Evolutionary conservation across 2,113 vertebrate species (phyloP), one percentile per base, ranked within the genome.

Genomic region (Gambusia holbrooki): DNA sequence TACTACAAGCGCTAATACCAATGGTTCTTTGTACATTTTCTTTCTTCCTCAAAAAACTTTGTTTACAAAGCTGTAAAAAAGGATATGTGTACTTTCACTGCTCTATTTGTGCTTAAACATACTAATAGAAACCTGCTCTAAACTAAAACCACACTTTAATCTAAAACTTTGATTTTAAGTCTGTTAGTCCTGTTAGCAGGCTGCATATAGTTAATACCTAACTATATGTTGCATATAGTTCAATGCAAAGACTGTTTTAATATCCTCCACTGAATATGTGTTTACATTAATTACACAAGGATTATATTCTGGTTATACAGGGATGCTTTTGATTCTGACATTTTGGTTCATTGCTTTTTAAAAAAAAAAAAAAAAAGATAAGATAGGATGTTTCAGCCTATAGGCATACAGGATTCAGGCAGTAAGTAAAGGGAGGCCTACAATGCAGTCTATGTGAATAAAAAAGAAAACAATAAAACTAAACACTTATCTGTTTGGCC

Each of bases 11-110:
- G 75, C 77, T 74, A 87, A 84, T 84, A 78, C 82, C 74, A 84
- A 84, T 80, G 80, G 76, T 64, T 86, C 64, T 82, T 82, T 80
- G 82, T 85, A 87, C 70, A 76, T 58, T 61, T 86, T 86, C 69
- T 32, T 74, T 74, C 15, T 15, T 80, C 77, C 64, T 74, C 79
- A 48, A 48, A 48, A 71, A 84, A 35, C 70, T 75, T 28, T 60
- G 14, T 37, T 37, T 37, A 11, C 35, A 8, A 33, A 33, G 33
- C 7, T 76, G 68, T 75, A 61, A 66, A 83, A 62, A 73, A 19
- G 27, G 27, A 27, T 27, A 27, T 27, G 62, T 88, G 71, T 63
- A 82, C 17, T 33, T 69, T 32, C 25, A 37, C 28, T 69, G 66
- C 51, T 28, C 48, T 27, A 40, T 69, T 62, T 75, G 61, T 73